A percentile compares a stretch with the other conserved stretches of the same genome.
phyloP scores from a whole-genome alignment of 2,113 vertebrate genomes.

The Malurus elegans region DNA sequence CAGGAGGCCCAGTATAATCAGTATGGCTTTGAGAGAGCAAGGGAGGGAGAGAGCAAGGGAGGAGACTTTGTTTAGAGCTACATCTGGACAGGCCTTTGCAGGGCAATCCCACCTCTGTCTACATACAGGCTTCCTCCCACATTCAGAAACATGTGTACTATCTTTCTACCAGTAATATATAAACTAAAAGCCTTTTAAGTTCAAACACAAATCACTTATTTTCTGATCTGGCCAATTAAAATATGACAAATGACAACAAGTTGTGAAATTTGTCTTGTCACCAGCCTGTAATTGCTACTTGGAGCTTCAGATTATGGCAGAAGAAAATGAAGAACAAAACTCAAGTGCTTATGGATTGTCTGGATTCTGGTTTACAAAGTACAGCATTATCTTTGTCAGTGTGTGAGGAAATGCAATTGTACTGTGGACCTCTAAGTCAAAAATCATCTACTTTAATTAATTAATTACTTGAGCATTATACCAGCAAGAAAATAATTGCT shows the following conservation, averaged over 20 bases:
- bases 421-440: neutral
- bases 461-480: conserved; percentile 9
- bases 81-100: neutral
- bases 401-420: neutral
- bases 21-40: neutral
- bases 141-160: neutral
- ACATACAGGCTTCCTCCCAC: neutral
- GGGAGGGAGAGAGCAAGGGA: too few species aligned
- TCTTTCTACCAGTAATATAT: neutral
- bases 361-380: neutral
- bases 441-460: neutral
- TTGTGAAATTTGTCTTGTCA: neutral
- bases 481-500: neutral
- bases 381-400: neutral
- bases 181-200: neutral
- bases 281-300: neutral
- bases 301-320: neutral
- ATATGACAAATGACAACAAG: neutral
- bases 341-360: neutral
- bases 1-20: neutral
- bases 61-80: neutral
- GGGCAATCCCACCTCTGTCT: neutral
- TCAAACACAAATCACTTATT: neutral
- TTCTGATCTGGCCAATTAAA: neutral
- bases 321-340: neutral